Base-by-base conservation (phyloP, 2,113 vertebrate genomes). In the Empidonax traillii region DNA sequence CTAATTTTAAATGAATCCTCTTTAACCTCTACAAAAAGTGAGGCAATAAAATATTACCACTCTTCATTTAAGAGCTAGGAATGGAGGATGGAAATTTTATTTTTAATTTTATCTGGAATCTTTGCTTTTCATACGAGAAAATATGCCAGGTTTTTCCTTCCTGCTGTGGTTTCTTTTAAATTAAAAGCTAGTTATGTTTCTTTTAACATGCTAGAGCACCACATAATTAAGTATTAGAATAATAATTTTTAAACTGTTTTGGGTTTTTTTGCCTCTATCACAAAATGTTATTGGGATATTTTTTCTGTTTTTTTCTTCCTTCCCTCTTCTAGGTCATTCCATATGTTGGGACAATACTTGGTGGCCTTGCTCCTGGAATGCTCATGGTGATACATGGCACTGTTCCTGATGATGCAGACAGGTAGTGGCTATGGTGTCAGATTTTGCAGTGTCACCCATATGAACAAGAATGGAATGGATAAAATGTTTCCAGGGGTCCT, bases 381-480 rank as follows among this genome's bases (percentile, higher is more conserved):
- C 97, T 99, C 97, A 96, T 99, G 37, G 96, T 99, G 5, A 97
- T 99, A 23, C 98, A 98, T 62, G 99, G 99, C 6, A 93, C 92
- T 3, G 96, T 99, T 75, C 98, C 97, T 14, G 74, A 96, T 44
- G 97, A 97, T 37, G 96, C 98, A 2, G 99, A 99, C 94, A 98
- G 99, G 99, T 99, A 98, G 93, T 62, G 28, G 14, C 72, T 91
- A 5, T 7, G 5, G 5, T 69, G 61, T 58, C 51, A 10, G 12
- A 68, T 86, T 58, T 53, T 77, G 46, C 63, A 73, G 37, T 52
- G 51, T 79, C 17, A 46, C 47, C 47, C 24, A 15, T 8, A 1
- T 68, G 56, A 96, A 39, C 43, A 71, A 56, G 51, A 66, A n/a
- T 41, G 27, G 25, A 66, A 35, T 22, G 55, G 31, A 35, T 68